Conservation (phyloP, 2,888 invertebrate species). For the Melikaiella ostensackeni region DNA sequence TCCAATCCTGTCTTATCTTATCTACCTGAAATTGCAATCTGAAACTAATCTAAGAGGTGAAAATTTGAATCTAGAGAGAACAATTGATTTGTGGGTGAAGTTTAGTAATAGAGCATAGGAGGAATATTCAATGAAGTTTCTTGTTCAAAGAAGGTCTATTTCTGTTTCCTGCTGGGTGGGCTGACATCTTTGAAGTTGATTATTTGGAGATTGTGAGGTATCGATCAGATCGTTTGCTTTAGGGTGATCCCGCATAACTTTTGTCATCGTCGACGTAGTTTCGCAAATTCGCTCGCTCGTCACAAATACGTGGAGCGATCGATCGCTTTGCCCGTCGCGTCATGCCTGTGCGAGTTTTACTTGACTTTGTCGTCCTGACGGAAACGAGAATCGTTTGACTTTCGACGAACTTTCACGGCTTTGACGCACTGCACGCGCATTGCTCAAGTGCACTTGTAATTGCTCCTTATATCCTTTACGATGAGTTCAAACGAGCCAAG, state of each 20-base stretch:
- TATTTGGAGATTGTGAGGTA: slow-evolving; percentile 35
- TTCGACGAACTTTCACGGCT: slow-evolving; percentile 38
- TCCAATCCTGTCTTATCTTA: too few species aligned
- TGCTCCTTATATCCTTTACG: slow-evolving; percentile 36
- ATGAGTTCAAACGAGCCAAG: not conserved
- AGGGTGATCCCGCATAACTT: slow-evolving; percentile 21
- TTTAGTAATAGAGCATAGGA: not conserved
- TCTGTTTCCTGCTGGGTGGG: not conserved
- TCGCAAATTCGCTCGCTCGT: slow-evolving; percentile 30
- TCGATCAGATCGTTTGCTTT: slow-evolving; percentile 36
- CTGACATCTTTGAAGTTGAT: slow-evolving; percentile 35
- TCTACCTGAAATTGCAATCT: too few species aligned
- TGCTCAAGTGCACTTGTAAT: slow-evolving; percentile 39
- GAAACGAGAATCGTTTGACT: slow-evolving; percentile 32
- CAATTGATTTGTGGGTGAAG: not conserved
- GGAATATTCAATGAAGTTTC: slow-evolving; percentile 24
- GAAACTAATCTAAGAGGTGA: not conserved
- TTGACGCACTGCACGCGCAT: slow-evolving; percentile 39
- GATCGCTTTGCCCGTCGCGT: slow-evolving; percentile 29
- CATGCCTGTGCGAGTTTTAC: slow-evolving; percentile 32
- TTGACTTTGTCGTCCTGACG: slow-evolving; percentile 30
- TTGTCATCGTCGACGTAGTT: slow-evolving; percentile 32
- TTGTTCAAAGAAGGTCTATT: not conserved
- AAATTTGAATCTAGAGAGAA: not conserved
- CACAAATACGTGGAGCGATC: slow-evolving; percentile 17